Evolutionary conservation across 2,113 vertebrate genomes (phyloP).

Genomic region (Corynorhinus townsendii): DNA sequence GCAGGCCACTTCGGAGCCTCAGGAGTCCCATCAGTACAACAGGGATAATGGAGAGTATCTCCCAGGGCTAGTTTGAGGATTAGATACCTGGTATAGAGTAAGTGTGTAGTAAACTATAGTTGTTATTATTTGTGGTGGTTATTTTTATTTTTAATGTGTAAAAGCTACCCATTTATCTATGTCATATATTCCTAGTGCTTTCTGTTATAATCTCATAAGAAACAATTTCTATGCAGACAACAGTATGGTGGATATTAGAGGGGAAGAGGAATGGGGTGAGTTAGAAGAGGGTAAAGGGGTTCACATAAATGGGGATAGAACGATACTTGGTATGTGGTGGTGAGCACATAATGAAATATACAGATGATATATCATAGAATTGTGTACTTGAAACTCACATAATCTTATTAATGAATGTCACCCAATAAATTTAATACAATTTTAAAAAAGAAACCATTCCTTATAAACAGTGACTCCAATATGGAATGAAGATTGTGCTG

Average conservation of each 20-base stretch:
- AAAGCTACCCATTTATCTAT: neutral
- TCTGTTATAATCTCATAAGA: neutral
- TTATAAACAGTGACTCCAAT: neutral
- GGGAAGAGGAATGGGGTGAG: neutral
- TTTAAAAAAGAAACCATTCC: neutral
- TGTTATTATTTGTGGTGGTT: neutral
- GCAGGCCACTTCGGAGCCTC: neutral
- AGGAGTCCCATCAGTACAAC: neutral
- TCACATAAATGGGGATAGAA: neutral
- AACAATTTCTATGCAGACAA: neutral
- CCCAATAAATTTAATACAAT: neutral
- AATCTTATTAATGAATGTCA: neutral
- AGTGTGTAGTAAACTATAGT: neutral
- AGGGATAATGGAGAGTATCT: neutral
- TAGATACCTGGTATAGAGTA: neutral
- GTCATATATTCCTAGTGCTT: neutral
- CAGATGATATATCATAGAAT: neutral
- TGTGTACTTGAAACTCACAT: neutral
- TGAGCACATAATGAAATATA: neutral
- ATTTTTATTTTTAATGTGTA: conserved; percentile 2
- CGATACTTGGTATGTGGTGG: neutral
- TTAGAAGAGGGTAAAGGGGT: neutral
- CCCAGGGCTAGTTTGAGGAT: neutral
- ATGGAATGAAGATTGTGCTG: neutral
- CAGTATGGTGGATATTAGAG: neutral